These are phyloP conservation scores for Entomyzon cyanotis DNA, from an alignment of 2,113 vertebrate genomes.

Conservation along the genomic window DNA sequence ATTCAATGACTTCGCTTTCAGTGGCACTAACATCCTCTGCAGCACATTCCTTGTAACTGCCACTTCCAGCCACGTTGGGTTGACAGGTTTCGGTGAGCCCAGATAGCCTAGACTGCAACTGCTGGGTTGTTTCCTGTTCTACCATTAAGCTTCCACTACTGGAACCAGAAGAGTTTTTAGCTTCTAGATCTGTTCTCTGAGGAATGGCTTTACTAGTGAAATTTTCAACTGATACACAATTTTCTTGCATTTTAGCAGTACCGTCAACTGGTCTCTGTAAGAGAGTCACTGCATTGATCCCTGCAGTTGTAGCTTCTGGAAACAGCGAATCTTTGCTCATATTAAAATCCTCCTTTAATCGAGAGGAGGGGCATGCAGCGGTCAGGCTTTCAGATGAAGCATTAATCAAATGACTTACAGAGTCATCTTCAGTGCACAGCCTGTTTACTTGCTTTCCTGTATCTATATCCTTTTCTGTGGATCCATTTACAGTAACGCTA, in stretches of 20 bases:
- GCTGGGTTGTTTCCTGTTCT: conserved; percentile 51
- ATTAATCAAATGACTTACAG: conserved; percentile 49
- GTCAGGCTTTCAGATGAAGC: conserved; percentile 63
- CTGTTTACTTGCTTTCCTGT: conserved; percentile 69
- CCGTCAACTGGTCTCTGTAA: conserved; percentile 56
- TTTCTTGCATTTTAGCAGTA: conserved; percentile 63
- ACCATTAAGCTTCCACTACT: conserved; percentile 16
- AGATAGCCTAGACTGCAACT: conserved; percentile 45
- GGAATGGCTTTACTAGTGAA: conserved; percentile 54
- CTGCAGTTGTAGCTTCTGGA: conserved; percentile 54
- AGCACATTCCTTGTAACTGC: conserved; percentile 51
- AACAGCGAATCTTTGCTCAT: conserved; percentile 45
- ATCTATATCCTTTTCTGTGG: conserved; percentile 68
- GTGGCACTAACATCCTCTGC: conserved; percentile 51
- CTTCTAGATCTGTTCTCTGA: conserved; percentile 54
- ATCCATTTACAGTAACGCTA: conserved; percentile 73
- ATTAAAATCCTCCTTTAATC: conserved; percentile 67
- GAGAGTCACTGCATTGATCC: conserved; percentile 62
- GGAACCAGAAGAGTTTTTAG: conserved; percentile 43
- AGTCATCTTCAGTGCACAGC: conserved; percentile 57
- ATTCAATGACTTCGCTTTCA: conserved; percentile 40
- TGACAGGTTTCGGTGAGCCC: conserved; percentile 44
- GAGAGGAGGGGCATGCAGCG: conserved; percentile 45
- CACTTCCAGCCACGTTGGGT: conserved; percentile 40
- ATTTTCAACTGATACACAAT: conserved; percentile 27